A percentile compares a stretch with the other conserved stretches of the same genome.
Evolutionary conservation across 2,888 invertebrate species (phyloP).

Genomic region (Hypena proboscidalis): DNA sequence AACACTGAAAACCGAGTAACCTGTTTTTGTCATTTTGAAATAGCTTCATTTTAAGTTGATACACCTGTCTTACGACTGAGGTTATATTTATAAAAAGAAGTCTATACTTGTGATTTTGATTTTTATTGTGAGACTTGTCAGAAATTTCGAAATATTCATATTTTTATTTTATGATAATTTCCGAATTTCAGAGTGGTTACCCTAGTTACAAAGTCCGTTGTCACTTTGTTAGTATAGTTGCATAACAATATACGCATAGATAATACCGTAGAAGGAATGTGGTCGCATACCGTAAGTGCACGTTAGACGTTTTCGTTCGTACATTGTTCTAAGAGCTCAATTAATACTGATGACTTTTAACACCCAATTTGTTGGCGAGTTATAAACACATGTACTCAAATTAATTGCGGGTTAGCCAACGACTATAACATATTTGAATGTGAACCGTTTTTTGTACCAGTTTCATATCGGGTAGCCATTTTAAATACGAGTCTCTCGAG

Average conservation of each 20-base stretch:
- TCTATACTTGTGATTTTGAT: too few species aligned
- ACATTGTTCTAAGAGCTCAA: constrained; percentile 27
- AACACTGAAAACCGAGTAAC: too few species aligned
- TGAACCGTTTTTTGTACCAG: constrained; percentile 9
- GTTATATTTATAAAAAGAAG: too few species aligned
- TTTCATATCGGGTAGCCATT: constrained; percentile 1
- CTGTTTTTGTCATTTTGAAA: too few species aligned
- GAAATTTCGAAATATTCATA: too few species aligned
- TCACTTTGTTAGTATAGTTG: constrained; percentile 49
- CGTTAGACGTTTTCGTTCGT: not conserved
- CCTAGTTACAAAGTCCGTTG: too few species aligned
- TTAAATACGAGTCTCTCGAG: too few species aligned
- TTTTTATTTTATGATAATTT: constrained; percentile 12
- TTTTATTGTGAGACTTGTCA: too few species aligned
- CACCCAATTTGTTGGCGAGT: constrained; percentile 4
- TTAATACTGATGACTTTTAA: constrained; percentile 20
- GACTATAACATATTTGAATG: constrained; percentile 6
- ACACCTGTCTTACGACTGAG: too few species aligned
- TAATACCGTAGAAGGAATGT: constrained; percentile 36
- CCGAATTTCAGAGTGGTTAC: too few species aligned
- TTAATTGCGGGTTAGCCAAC: constrained; percentile 24
- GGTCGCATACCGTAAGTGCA: constrained; percentile 25
- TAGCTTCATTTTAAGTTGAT: too few species aligned
- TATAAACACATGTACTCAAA: constrained; percentile 17
- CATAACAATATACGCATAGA: constrained; percentile 47